A percentile compares a stretch with the other conserved stretches of the same genome.
phyloP scores from a whole-genome alignment of 2,888 invertebrate genomes.

The Liodrosophila aerea region DNA sequence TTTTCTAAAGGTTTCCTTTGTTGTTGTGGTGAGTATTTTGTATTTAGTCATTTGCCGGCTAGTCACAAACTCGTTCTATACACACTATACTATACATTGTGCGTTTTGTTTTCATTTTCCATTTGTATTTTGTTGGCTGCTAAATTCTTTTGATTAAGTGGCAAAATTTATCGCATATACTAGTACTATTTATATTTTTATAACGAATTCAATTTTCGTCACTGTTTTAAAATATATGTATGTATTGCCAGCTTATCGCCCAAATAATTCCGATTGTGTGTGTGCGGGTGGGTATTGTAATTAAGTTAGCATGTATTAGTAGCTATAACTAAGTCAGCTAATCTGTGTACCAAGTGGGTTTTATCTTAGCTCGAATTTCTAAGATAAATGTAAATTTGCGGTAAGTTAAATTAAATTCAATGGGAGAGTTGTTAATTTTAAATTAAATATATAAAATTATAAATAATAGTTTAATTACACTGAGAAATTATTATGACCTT shows the following conservation, averaged over 20 bases:
- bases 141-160: conserved; percentile 59
- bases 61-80: conserved; percentile 44
- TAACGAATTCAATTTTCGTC: conserved; percentile 17
- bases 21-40: background rate
- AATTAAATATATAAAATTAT: no score
- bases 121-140: conserved; percentile 3
- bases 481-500: no score
- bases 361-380: no score
- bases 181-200: conserved; percentile 22
- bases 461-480: no score
- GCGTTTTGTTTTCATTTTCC: background rate
- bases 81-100: conserved; percentile 29
- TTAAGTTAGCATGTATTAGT: conserved; percentile 11
- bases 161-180: conserved; percentile 46
- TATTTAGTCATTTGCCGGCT: conserved; percentile 37
- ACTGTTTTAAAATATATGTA: conserved; percentile 18
- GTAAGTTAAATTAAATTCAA: no score
- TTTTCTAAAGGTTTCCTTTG: conserved; percentile 27
- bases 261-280: background rate
- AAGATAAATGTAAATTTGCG: no score
- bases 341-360: no score
- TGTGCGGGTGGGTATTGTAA: conserved; percentile 8
- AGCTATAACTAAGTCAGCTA: no score
- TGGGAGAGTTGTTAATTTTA: no score
- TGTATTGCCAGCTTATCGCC: conserved; percentile 31